Conservation (phyloP, 2,888 invertebrate genomes). For the Cabera pusaria region DNA sequence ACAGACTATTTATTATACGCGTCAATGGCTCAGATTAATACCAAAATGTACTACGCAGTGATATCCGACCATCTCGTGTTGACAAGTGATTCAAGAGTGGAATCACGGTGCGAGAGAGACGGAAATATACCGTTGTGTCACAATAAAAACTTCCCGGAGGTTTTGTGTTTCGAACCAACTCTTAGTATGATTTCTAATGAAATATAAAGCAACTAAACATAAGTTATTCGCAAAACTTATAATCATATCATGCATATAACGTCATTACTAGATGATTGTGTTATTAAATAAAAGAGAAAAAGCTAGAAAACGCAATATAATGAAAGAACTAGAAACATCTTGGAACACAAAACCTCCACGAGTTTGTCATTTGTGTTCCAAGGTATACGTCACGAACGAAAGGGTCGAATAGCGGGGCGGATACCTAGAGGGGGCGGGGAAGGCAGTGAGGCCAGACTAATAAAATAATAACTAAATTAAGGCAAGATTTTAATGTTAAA, state of each 20-base stretch:
- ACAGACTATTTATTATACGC: slow-evolving; percentile 51
- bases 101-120: slow-evolving; percentile 64
- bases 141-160: slow-evolving; percentile 56
- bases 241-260: neutral
- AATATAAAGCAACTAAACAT: slow-evolving; percentile 20
- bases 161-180: slow-evolving; percentile 70
- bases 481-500: too few species aligned
- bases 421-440: slow-evolving; percentile 39
- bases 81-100: slow-evolving; percentile 57
- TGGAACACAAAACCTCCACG: slow-evolving; percentile 77
- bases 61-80: slow-evolving; percentile 69
- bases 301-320: slow-evolving; percentile 27
- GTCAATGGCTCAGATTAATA: slow-evolving; percentile 57
- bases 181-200: slow-evolving; percentile 44
- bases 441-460: slow-evolving; percentile 48
- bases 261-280: slow-evolving; percentile 1
- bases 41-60: slow-evolving; percentile 75
- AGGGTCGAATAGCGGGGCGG: slow-evolving; percentile 40
- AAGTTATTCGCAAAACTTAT: too few species aligned
- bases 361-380: too few species aligned
- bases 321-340: slow-evolving; percentile 50
- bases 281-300: slow-evolving; percentile 7
- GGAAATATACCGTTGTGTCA: slow-evolving; percentile 41
- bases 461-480: too few species aligned
- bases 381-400: slow-evolving; percentile 52